Evolutionary conservation across 2,888 invertebrate species (phyloP).

Genomic region (Gymnosoma rotundatum): DNA sequence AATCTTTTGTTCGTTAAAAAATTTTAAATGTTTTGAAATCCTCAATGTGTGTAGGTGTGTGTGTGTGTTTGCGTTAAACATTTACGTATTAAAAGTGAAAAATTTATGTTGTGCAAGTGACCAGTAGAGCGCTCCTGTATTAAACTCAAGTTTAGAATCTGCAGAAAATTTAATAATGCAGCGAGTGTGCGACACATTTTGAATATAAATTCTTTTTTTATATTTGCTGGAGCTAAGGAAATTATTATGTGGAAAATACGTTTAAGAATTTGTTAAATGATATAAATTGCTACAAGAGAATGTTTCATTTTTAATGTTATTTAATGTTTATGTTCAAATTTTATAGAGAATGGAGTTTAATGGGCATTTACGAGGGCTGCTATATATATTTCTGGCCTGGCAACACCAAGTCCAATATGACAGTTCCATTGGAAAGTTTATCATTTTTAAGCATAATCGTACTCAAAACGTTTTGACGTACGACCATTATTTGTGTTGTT

Average conservation of each 20-base stretch:
- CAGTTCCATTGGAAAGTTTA: too few species aligned
- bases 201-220: slow-evolving; percentile 24
- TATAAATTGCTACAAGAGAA: too few species aligned
- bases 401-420: too few species aligned
- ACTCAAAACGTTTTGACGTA: too few species aligned
- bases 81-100: background rate
- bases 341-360: too few species aligned
- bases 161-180: slow-evolving; percentile 45
- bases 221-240: background rate
- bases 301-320: too few species aligned
- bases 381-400: too few species aligned
- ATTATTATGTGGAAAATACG: background rate
- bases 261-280: background rate
- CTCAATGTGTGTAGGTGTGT: background rate
- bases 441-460: too few species aligned
- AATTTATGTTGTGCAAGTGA: slow-evolving; percentile 52
- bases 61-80: too few species aligned
- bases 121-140: slow-evolving; percentile 47
- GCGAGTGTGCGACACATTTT: slow-evolving; percentile 25
- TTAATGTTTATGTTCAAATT: too few species aligned
- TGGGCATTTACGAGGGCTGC: too few species aligned
- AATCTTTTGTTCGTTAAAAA: slow-evolving; percentile 43
- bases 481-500: too few species aligned
- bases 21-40: slow-evolving; percentile 31
- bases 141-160: slow-evolving; percentile 49